These are phyloP conservation scores for Menura novaehollandiae DNA, from an alignment of 2,113 vertebrate species.

Conservation along the genomic window DNA sequence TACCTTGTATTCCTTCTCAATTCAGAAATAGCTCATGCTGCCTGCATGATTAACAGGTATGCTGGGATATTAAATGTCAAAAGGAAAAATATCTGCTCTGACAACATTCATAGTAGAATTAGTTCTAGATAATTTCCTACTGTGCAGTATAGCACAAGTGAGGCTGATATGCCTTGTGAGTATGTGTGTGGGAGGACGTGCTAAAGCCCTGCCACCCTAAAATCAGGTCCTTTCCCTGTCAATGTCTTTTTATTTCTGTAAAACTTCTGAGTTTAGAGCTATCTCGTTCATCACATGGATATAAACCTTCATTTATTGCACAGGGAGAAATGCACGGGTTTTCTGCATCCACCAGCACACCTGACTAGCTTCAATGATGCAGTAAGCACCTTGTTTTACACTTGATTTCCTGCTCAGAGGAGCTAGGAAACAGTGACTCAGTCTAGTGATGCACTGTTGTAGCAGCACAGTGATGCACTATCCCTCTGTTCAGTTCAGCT, in stretches of 20 bases:
- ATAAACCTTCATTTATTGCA: not conserved
- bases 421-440: not conserved
- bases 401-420: not conserved
- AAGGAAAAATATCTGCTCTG: not conserved
- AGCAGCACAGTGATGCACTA: accelerated
- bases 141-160: not conserved
- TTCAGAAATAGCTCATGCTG: not conserved
- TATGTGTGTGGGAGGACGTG: not conserved
- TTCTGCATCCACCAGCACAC: not conserved
- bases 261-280: not conserved
- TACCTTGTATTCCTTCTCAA: not conserved
- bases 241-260: not conserved
- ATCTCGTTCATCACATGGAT: not conserved
- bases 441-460: not conserved
- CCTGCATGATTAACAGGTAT: not conserved
- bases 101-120: not conserved
- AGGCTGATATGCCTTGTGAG: not conserved
- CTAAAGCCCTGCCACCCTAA: not conserved
- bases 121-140: not conserved
- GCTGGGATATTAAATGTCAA: not conserved
- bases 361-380: not conserved
- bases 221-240: not conserved
- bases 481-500: not conserved
- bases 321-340: not conserved
- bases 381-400: not conserved